Evolutionary conservation across 2,797 vertebrate species (phyloP).

Genomic region (Meda fulgida): DNA sequence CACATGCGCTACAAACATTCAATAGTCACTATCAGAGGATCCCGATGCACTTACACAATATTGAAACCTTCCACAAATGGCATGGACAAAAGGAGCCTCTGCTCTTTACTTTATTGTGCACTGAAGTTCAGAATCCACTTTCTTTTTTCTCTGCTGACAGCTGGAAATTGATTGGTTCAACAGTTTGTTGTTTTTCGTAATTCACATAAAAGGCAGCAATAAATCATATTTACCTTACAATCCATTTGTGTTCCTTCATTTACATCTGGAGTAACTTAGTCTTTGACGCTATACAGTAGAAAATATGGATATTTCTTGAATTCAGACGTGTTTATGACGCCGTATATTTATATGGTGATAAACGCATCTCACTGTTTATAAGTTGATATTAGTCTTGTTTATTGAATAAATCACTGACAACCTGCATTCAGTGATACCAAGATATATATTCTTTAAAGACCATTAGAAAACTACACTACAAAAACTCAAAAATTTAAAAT

Average conservation of each 20-base stretch:
- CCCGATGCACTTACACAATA: constrained; percentile 10
- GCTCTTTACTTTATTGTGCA: constrained; percentile 41
- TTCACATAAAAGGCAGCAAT: constrained; percentile 4
- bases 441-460: neutral
- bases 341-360: neutral
- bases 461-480: neutral
- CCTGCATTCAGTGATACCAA: neutral
- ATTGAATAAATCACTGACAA: neutral
- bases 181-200: neutral
- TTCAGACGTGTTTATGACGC: neutral
- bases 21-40: constrained; percentile 48
- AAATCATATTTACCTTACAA: neutral
- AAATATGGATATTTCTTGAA: neutral
- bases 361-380: neutral
- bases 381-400: neutral
- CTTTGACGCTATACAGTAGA: neutral
- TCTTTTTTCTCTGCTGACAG: neutral
- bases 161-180: constrained; percentile 29
- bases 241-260: neutral
- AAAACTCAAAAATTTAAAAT: neutral
- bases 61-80: constrained; percentile 42
- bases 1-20: neutral
- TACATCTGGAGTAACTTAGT: neutral
- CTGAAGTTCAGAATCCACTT: constrained; percentile 52
- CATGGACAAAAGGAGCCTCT: neutral